Conservation (phyloP, 2,888 invertebrate genomes). For the Noctua janthina region DNA sequence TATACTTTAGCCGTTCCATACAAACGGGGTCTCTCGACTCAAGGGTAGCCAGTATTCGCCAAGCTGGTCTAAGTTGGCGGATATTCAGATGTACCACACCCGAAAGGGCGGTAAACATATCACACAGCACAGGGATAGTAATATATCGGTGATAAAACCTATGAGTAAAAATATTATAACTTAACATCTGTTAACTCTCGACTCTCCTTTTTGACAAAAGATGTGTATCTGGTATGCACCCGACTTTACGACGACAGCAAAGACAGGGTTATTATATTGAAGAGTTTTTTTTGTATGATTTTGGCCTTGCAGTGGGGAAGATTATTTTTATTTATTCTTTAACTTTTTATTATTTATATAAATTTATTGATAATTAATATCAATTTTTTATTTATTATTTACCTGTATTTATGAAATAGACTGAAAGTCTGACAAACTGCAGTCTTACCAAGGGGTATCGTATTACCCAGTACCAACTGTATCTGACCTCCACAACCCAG, state of each 20-base stretch:
- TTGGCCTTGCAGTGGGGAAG: background rate
- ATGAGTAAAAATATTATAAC: background rate
- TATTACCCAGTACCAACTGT: background rate
- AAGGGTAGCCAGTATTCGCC: slow-evolving; percentile 31
- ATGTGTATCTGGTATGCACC: no score
- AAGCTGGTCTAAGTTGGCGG: slow-evolving; percentile 32
- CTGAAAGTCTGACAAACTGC: background rate
- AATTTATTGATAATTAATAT: no score
- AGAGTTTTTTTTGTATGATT: background rate
- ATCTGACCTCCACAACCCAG: no score
- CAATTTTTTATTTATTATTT: no score
- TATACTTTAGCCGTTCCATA: background rate
- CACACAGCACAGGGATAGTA: background rate
- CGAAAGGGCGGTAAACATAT: background rate
- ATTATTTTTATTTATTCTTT: background rate
- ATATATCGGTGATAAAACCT: background rate
- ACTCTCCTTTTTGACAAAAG: background rate
- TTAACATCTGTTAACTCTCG: background rate
- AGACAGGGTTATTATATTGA: background rate
- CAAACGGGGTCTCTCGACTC: slow-evolving; percentile 25
- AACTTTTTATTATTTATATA: no score
- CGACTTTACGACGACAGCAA: background rate
- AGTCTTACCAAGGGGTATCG: background rate
- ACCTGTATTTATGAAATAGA: no score
- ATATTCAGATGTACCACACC: background rate